Percentiles rank a stretch among this genome's conserved stretches.
Evolutionary conservation across 2,113 vertebrate genomes (phyloP).

Genomic region (Neodon shergylaensis): DNA sequence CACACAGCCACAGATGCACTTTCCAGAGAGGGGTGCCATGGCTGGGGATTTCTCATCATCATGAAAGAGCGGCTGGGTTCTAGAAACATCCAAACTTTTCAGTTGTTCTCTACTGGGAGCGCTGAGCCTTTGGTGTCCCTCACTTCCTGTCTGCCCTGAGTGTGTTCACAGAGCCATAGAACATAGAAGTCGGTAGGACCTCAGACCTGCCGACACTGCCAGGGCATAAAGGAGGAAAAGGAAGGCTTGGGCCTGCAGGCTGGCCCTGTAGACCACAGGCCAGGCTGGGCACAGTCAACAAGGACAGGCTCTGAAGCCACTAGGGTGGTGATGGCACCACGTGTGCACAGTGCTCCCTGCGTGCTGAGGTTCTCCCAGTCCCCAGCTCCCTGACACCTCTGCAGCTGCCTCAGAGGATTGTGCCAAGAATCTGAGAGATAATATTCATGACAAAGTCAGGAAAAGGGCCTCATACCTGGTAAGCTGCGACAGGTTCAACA

Average conservation of each 20-base stretch:
- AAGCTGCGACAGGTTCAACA: rapidly evolving
- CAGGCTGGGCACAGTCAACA: not conserved
- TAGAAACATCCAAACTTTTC: not conserved
- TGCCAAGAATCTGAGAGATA: not conserved
- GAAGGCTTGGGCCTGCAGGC: not conserved
- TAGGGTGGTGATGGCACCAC: not conserved
- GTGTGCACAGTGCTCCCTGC: not conserved
- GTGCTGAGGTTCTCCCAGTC: not conserved
- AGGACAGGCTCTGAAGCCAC: not conserved
- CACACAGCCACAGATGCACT: not conserved
- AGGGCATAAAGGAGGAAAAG: no score
- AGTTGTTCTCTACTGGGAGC: not conserved
- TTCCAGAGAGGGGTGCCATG: not conserved
- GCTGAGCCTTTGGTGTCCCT: no score
- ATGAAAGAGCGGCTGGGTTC: not conserved
- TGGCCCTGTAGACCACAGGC: no score
- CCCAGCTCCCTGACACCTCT: no score
- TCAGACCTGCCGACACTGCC: rapidly evolving
- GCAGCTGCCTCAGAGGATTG: rapidly evolving
- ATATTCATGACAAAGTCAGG: not conserved
- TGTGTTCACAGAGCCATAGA: not conserved
- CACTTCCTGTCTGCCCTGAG: no score
- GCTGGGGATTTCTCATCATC: not conserved
- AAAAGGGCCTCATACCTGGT: not conserved
- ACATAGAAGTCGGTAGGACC: not conserved